Percentiles rank a stretch among this genome's conserved stretches.
Conservation (phyloP, 2,797 vertebrate genomes). For the Onychomys torridus region DNA sequence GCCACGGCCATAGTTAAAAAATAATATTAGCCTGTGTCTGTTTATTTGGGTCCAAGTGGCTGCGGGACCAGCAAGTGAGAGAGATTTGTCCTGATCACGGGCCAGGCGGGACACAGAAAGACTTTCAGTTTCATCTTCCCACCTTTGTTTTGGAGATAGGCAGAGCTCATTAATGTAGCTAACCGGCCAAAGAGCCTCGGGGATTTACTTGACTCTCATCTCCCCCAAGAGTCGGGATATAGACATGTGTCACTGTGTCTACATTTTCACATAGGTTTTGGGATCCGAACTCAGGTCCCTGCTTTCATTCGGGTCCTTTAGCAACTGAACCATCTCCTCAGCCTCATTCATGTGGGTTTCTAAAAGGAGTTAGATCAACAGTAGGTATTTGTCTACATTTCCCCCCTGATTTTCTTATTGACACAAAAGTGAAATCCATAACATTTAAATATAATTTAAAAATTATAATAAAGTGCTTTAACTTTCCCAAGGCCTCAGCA, state of each 20-base stretch:
- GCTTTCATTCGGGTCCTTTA: background rate
- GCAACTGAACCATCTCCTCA: background rate
- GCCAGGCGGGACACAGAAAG: too few relatives aligned
- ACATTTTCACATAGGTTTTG: background rate
- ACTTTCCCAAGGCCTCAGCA: background rate
- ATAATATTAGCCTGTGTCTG: too few relatives aligned
- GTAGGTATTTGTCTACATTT: conserved; percentile 5
- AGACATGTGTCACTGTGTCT: background rate
- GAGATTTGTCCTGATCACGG: too few relatives aligned
- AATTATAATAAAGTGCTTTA: background rate
- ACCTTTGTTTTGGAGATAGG: background rate
- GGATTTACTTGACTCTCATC: background rate
- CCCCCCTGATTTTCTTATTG: background rate
- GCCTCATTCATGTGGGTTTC: background rate
- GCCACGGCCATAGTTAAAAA: too few relatives aligned
- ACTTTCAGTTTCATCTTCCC: too few relatives aligned
- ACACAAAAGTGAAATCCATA: conserved; percentile 50
- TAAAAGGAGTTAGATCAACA: background rate
- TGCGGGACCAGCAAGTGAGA: too few relatives aligned
- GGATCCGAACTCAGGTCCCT: background rate
- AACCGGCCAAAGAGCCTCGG: background rate
- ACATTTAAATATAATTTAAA: background rate
- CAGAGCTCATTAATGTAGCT: background rate
- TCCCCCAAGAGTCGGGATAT: background rate
- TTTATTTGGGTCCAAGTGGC: too few relatives aligned